These are phyloP conservation scores for Galeopsomyia nigrocyanea DNA, from an alignment of 2,888 invertebrate species.

Conservation along the genomic window DNA sequence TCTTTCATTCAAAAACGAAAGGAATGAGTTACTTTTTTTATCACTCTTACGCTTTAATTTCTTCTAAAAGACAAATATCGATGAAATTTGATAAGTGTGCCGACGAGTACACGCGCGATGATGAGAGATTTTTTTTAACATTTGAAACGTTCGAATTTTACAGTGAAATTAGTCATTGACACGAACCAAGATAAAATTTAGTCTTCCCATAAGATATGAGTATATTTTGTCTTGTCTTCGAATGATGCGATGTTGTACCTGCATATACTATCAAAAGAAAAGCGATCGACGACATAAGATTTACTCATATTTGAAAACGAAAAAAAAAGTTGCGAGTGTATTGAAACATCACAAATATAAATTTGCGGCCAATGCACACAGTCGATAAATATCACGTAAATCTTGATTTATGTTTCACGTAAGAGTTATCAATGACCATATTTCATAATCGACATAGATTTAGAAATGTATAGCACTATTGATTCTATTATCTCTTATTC, in stretches of 20 bases:
- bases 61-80: not conserved
- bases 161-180: not conserved
- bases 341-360: constrained; percentile 18
- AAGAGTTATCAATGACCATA: constrained; percentile 31
- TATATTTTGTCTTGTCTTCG: constrained; percentile 1
- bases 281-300: too few species aligned
- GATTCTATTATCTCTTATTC: constrained; percentile 39
- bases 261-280: too few species aligned
- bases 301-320: constrained; percentile 6
- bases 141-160: constrained; percentile 9
- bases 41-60: constrained; percentile 23
- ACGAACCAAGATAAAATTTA: constrained; percentile 26
- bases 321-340: constrained; percentile 15
- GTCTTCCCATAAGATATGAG: constrained; percentile 34
- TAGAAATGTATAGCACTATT: constrained; percentile 32
- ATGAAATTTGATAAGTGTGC: constrained; percentile 14
- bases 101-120: constrained; percentile 1
- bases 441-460: constrained; percentile 33
- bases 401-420: constrained; percentile 24
- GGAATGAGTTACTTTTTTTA: constrained; percentile 30
- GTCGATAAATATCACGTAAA: constrained; percentile 28
- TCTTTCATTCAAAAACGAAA: constrained; percentile 27
- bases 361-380: constrained; percentile 25
- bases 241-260: too few species aligned
- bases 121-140: not conserved